Base-by-base conservation (phyloP, 2,797 vertebrate species). In the Pseudochaenichthys georgianus region DNA sequence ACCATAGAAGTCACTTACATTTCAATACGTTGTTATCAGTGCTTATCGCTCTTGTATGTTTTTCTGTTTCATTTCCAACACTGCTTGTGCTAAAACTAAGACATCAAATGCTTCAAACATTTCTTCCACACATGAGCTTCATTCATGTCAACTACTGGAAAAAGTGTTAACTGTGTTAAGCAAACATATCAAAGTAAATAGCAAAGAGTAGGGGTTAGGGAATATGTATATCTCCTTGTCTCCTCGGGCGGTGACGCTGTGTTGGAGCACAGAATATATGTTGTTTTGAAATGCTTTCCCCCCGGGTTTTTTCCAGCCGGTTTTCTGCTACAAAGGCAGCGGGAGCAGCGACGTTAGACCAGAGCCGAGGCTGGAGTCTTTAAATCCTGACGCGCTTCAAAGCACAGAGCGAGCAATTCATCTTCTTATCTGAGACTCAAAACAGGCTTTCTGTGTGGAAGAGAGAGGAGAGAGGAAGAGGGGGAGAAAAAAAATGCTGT, bases 391-490 rank as follows among this genome's bases (percentile, higher is more conserved):
- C 90, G 92, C 84, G 94, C 94, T 95, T 95, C 95, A 95, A 95
- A 96, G 94, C 93, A 83, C 89, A 84, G 81, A 84, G 93, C 93
- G 94, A 94, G 94, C 94, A 95, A 96, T 95, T 95, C 94, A 95
- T 96, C 95, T 95, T 94, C 95, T 96, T 96, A 95, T 96, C 95
- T 94, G 89, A 93, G 94, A 94, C 94, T 95, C 92, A 90, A 95
- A 96, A 95, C 95, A 94, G 92, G 91, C 94, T 95, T 95, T 95
- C 92, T 95, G 93, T 95, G 94, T 92, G 92, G 91, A 93, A 90
- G 89, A 90, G 91, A 90, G 91, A 80, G 85, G 82, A 80, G 79
- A 50, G 88, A 61, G 87, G 67, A 76, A 75, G 81, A 55, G 82
- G 72, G 60, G 59, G 71, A 71, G 77, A 48, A 64, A 80, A 95